A percentile compares a stretch with the other conserved stretches of the same genome.
Conservation (phyloP, 2,888 invertebrate genomes). For the Drosophila monieri region DNA sequence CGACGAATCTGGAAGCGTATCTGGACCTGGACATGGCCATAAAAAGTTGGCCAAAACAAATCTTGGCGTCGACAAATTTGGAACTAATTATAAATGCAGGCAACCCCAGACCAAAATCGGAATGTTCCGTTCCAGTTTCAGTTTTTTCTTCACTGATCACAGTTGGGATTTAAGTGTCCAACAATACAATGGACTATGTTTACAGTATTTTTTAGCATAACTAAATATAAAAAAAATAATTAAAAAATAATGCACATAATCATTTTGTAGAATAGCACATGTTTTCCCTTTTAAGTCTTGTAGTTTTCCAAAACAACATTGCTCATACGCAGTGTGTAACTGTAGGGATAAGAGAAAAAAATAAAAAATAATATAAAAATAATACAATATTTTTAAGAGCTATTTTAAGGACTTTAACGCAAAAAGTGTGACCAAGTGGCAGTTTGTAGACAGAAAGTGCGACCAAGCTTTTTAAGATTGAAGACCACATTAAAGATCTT, state of each 20-base stretch:
- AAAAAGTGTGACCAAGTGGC: not conserved
- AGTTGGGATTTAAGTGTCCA: constrained; percentile 1
- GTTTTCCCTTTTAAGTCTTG: too few species aligned
- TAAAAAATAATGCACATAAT: not conserved
- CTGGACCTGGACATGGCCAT: constrained; percentile 62
- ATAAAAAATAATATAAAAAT: not conserved
- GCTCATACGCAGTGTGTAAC: not conserved
- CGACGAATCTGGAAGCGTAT: constrained; percentile 27
- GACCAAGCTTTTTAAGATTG: not conserved
- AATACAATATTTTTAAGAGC: not conserved
- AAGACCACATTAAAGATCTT: too few species aligned
- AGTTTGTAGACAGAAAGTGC: not conserved
- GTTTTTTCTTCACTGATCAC: constrained; percentile 4
- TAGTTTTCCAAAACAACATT: not conserved
- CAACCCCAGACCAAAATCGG: constrained; percentile 53
- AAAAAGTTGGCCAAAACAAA: constrained; percentile 54
- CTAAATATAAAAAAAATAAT: not conserved
- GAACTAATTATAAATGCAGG: constrained; percentile 75
- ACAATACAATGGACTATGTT: not conserved
- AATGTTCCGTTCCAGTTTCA: constrained; percentile 40
- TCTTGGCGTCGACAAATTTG: constrained; percentile 66
- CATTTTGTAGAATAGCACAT: not conserved
- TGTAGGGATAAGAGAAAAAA: too few species aligned
- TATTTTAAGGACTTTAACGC: not conserved
- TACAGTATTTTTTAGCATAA: not conserved